Evolutionary conservation across 2,113 vertebrate species (phyloP).

Genomic region (Nerophis lumbriciformis): DNA sequence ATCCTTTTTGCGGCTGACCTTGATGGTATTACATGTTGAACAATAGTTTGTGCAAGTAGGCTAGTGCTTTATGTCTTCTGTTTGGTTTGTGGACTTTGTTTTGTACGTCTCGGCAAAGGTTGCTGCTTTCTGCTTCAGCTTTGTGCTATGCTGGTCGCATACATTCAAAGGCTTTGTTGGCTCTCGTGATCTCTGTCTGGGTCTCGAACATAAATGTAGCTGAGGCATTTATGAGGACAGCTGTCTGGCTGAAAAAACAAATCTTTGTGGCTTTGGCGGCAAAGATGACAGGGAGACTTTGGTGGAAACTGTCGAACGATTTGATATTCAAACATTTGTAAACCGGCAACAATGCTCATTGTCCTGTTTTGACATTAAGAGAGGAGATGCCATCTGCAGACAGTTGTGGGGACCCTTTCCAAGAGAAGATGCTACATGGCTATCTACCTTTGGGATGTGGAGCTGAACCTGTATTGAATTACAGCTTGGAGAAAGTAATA

Average conservation of each 20-base stretch:
- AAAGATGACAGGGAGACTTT: constrained; percentile 61
- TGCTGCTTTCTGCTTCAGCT: constrained; percentile 46
- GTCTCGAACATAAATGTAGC: constrained; percentile 65
- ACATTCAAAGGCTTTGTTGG: constrained; percentile 24
- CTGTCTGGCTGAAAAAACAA: constrained; percentile 41
- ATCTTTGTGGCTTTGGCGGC: constrained; percentile 59
- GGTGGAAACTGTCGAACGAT: constrained; percentile 18
- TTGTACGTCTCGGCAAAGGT: constrained; percentile 10
- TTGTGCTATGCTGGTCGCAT: constrained; percentile 38
- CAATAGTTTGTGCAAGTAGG: constrained; percentile 3
- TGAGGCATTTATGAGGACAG: constrained; percentile 58
- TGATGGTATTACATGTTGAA: constrained; percentile 18
- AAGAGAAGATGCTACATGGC: constrained; percentile 43
- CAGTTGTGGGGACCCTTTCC: constrained; percentile 58
- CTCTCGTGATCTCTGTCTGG: constrained; percentile 33
- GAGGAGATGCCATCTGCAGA: constrained; percentile 52
- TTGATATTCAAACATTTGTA: constrained; percentile 26
- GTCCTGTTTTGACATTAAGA: constrained; percentile 67
- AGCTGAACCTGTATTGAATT: constrained; percentile 58
- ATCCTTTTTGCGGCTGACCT: constrained; percentile 15
- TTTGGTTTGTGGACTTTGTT: constrained; percentile 8
- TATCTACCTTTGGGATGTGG: constrained; percentile 57
- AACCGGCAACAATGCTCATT: constrained; percentile 51
- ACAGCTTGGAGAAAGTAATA: constrained; percentile 54
- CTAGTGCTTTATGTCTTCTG: constrained; percentile 3